Percentiles rank a stretch among this genome's conserved stretches.
These are phyloP conservation scores for Vesta saturnalis DNA, from an alignment of 2,888 invertebrate genomes.

Conservation along the genomic window DNA sequence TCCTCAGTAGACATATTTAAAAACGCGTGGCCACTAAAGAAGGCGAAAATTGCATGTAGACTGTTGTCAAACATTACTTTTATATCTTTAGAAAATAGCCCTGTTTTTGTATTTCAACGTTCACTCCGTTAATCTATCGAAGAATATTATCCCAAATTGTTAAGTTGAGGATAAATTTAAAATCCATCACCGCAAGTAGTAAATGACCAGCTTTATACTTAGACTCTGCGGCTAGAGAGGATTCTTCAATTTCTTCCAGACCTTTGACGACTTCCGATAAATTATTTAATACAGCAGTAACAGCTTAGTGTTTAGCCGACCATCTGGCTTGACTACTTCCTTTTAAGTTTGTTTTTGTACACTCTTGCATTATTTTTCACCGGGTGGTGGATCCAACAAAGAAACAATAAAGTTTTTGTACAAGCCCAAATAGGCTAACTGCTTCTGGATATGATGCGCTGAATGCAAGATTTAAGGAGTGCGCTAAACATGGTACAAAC, in stretches of 20 bases:
- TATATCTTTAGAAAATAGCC: background rate
- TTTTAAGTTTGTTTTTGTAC: background rate
- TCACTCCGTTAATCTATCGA: background rate
- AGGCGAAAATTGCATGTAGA: background rate
- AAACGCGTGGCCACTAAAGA: background rate
- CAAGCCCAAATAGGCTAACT: background rate
- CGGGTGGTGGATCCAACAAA: background rate
- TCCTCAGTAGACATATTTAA: background rate
- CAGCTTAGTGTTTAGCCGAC: background rate
- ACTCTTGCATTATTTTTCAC: too few relatives aligned
- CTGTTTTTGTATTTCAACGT: background rate
- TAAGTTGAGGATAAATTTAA: background rate
- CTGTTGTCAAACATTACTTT: background rate
- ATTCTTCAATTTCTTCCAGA: too few relatives aligned
- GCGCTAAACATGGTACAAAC: background rate
- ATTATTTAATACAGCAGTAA: background rate
- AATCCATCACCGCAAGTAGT: background rate
- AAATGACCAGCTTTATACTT: background rate
- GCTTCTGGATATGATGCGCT: background rate
- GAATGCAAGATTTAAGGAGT: background rate
- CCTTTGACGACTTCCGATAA: background rate
- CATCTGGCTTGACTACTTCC: too few relatives aligned
- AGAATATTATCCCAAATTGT: background rate
- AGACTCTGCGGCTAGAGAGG: too few relatives aligned
- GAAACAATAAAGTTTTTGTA: background rate